Base-by-base conservation (phyloP, 2,888 invertebrate species). In the Pyrocoelia pectoralis region DNA sequence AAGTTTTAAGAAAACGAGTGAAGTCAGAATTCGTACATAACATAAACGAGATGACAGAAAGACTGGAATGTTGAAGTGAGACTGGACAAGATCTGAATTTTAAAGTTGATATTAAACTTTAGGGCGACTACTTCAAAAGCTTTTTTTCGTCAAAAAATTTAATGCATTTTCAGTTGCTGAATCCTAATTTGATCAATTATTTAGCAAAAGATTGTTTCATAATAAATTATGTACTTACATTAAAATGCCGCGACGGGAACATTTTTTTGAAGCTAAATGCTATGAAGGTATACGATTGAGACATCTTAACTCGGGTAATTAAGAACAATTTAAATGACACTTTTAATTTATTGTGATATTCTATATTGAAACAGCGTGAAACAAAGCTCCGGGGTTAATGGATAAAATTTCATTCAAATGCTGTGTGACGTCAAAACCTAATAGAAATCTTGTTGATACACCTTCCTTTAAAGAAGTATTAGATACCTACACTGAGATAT, bases 71-170 rank as follows among this genome's bases (percentile, higher is more conserved):
- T 29, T 48, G 60, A 60, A 60, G 60, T 49, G 59, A 49, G 54
- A 40, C 54, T 43, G 60, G 60, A 60, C 60, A 60, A 54, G 60
- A 54, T 48, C 60, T 55, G 60, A 60, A 60, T 60, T 54, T 54
- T 48, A 60, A 24, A 60, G 40, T n/a, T 48, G 17, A 29, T 14
- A 33, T 38, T 33, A 52, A 33, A 52, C 29, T 46, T 50, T 50
- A 28, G 50, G 14, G 9, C n/a, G 12, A 50, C 48, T 50, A 12
- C 49, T 24, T 24, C 6, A 24, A 28, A 14, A 33, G 33, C 9
- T n/a, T 2, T 15, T 52, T 33, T 33, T 18, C 10, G 28, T 28
- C 14, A 6, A 18, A 17, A 46, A 17, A 8, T 1, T 14, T 14
- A 14, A 43, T 43, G 15, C 15, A 46, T n/a, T 24, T 24, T 24